These are phyloP conservation scores for Sterna hirundo DNA, from an alignment of 2,113 vertebrate species.

Conservation along the genomic window DNA sequence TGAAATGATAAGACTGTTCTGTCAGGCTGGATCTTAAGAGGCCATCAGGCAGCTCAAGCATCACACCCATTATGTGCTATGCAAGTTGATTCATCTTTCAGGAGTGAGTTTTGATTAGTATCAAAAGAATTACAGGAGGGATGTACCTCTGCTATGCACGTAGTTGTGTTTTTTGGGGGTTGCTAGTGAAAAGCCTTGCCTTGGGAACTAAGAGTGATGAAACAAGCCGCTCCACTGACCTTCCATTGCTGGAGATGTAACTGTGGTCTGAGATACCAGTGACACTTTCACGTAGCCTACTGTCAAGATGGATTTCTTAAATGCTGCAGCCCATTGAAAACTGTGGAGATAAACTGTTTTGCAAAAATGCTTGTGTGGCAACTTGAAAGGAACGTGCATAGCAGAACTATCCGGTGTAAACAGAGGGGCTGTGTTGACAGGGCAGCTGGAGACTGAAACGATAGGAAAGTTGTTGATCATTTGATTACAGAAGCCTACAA, in stretches of 20 bases:
- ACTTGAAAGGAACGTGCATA: neutral
- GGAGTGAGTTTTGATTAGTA: neutral
- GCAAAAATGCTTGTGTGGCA: neutral
- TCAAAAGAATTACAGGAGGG: neutral
- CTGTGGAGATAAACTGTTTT: neutral
- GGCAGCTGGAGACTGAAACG: neutral
- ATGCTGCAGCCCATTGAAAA: neutral
- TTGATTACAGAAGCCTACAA: neutral
- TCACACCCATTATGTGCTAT: rapidly evolving
- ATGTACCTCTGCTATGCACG: neutral
- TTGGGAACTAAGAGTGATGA: neutral
- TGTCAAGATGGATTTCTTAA: neutral
- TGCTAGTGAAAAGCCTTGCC: neutral
- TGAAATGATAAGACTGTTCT: neutral
- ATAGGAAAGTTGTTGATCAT: neutral
- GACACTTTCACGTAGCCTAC: neutral
- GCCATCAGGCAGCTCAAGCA: neutral
- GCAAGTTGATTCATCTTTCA: neutral
- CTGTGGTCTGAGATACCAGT: neutral
- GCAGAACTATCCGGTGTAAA: neutral
- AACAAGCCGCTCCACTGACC: neutral
- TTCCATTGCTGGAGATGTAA: neutral
- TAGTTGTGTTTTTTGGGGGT: neutral
- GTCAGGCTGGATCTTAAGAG: neutral
- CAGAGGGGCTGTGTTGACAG: neutral